These are phyloP conservation scores for Zalophus californianus DNA, from an alignment of 2,797 vertebrate genomes.

Conservation along the genomic window DNA sequence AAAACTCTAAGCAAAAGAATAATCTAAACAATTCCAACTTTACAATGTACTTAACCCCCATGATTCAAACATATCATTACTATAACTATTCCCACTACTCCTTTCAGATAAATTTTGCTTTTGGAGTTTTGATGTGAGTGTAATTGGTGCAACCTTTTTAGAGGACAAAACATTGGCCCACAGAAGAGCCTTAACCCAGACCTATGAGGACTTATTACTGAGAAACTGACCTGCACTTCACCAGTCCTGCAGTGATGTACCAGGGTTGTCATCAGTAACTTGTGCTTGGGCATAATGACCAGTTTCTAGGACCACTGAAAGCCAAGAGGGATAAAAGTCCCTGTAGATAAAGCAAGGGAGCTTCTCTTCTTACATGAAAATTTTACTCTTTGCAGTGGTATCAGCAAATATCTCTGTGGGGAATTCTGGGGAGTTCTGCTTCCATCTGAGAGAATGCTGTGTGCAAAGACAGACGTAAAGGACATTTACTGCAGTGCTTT, in stretches of 20 bases:
- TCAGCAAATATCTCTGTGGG: neutral
- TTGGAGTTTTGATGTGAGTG: neutral
- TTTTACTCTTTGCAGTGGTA: neutral
- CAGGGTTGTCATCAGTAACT: neutral
- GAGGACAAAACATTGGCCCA: neutral
- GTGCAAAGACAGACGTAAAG: neutral
- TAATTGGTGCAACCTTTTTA: neutral
- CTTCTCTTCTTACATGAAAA: neutral
- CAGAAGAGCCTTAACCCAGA: neutral
- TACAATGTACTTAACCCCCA: neutral
- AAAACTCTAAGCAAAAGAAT: neutral
- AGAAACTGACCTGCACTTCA: neutral
- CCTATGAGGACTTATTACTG: neutral
- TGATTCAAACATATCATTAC: neutral
- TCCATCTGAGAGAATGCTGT: neutral
- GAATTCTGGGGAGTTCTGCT: neutral
- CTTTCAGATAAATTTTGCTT: conserved; percentile 2
- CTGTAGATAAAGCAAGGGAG: neutral
- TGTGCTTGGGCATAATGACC: neutral
- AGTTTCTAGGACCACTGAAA: neutral
- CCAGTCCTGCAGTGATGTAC: neutral
- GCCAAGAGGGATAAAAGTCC: neutral
- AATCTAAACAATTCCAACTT: neutral
- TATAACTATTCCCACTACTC: neutral
- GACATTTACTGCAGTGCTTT: neutral